Base-by-base conservation (phyloP, 2,888 invertebrate genomes). In the Drosophila anomalata region DNA sequence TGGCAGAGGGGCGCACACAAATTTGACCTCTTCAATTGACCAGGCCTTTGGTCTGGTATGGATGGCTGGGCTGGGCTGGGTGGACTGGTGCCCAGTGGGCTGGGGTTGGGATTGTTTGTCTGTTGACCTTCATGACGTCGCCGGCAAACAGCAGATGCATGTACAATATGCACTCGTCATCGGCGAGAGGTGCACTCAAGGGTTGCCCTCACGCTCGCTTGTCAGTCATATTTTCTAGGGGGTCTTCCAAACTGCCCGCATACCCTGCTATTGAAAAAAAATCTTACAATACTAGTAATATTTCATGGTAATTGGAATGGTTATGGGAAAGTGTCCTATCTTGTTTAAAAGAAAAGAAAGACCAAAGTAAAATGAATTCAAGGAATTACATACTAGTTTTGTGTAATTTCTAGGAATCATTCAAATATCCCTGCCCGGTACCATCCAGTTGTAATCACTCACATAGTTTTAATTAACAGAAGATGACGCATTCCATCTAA, bases 1-100 rank as follows among this genome's bases (percentile, higher is more conserved):
- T 2, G 47, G 31, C 50, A 1, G 14, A 26, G 8, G 22, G 46
- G 14, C 50, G 56, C 70, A 74, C 73, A 78, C 73, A 76, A 76
- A 76, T 73, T 87, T 84, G 72, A 84, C 83, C 83, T 78, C 78
- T 75, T 87, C 78, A 84, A 84, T 84, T 84, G 77, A 82, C 86
- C 86, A 68, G 51, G 26, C 50, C 53, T 44, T 41, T 41, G 33
- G 24, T 14, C 22, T 20, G 47, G 24, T 14, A 17, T 20, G 47
- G 5, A 4, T 12, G 12, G 33, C 12, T 31, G 29, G 29, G 1
- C 6, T 17, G 17, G 33, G 12, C 11, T 33, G 33, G 26, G 26
- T 14, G 17, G n/a, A n/a, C n/a, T n/a, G n/a, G 20, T 36, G 36
- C 7, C 36, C 6, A 11, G 17, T 5, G 50, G 26, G 22, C n/a